Percentiles rank a stretch among this genome's conserved stretches.
These are phyloP conservation scores for Latheticus oryzae DNA, from an alignment of 2,888 invertebrate genomes.

Conservation along the genomic window DNA sequence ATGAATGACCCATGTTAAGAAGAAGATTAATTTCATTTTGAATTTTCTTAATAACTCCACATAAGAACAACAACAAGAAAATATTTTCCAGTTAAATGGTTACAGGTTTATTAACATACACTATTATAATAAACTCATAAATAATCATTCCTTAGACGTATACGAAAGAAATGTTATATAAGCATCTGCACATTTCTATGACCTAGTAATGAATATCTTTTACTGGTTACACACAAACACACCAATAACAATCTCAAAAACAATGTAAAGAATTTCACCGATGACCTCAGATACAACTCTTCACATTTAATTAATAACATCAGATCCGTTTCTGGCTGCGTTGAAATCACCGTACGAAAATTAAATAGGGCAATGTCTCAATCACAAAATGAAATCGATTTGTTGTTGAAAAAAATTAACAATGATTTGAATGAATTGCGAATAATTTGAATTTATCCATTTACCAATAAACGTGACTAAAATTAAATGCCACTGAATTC, in stretches of 20 bases:
- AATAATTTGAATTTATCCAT: slow-evolving; percentile 30
- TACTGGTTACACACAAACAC: slow-evolving; percentile 8
- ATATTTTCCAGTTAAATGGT: slow-evolving; percentile 1
- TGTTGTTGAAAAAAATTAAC: slow-evolving; percentile 4
- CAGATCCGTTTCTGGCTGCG: slow-evolving; percentile 10
- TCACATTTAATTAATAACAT: too few relatives aligned
- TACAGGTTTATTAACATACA: slow-evolving; percentile 2
- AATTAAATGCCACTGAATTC: slow-evolving; percentile 27
- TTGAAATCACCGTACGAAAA: too few relatives aligned
- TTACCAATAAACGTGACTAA: slow-evolving; percentile 28
- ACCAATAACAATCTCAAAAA: slow-evolving; percentile 8
- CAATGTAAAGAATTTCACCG: slow-evolving; percentile 34
- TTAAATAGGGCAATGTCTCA: background rate
- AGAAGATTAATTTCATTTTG: too few relatives aligned
- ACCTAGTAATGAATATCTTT: slow-evolving; percentile 26
- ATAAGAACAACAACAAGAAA: too few relatives aligned
- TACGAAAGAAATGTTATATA: slow-evolving; percentile 22
- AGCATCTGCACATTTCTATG: slow-evolving; percentile 35
- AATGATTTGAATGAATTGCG: slow-evolving; percentile 7
- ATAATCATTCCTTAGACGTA: background rate
- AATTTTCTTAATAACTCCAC: too few relatives aligned
- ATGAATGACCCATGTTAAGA: too few relatives aligned
- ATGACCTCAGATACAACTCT: slow-evolving; percentile 25
- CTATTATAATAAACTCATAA: too few relatives aligned
- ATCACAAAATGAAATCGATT: slow-evolving; percentile 2